Evolutionary conservation across 2,113 vertebrate species (phyloP), one percentile per base, ranked within the genome.

Genomic region (Rhodinocichla rosea): DNA sequence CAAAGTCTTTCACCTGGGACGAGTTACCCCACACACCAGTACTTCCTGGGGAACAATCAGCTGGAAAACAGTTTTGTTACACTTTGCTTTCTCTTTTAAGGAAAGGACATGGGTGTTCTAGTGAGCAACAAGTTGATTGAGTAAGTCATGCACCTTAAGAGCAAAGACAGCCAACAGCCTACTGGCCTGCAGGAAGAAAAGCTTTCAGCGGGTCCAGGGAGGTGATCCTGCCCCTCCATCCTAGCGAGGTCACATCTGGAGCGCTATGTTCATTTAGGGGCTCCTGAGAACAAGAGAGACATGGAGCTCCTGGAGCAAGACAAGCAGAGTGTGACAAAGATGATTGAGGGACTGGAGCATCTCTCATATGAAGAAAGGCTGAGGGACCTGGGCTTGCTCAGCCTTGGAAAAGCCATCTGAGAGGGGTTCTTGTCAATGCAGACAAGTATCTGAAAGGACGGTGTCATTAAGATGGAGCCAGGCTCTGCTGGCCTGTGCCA

Each of bases 251-350:
- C 19, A 33, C 3, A 22, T 27, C 26, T 33, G 18, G 59, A 42
- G 15, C 3, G 18, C 10, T 33, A 33, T 65, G 44, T 23, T 40
- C 42, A 37, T 5, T 44, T 59, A 15, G 10, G 33, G 22, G 18
- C 27, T 59, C 33, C 59, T 28, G 22, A 23, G 18, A 22, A 44
- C 10, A 6, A 37, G 32, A 73, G 42, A 44, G 37, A 50, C 15
- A 15, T 9, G 26, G 17, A 49, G 26, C 37, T 57, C 4, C 13
- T 47, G 7, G 3, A 35, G 14, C 12, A 7, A 26, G 24, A 45
- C 18, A 15, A 60, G 2, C 0, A 0, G 45, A 45, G 15, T 18
- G 11, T 33, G 40, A 15, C 4, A 6, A 68, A 53, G 19, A 33
- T 60, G 11, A 47, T 49, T 22, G 28, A 42, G 33, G 3, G 7